Base-by-base conservation (phyloP, 1,140 invertebrate species). In the Rhagoletis zephyria region DNA sequence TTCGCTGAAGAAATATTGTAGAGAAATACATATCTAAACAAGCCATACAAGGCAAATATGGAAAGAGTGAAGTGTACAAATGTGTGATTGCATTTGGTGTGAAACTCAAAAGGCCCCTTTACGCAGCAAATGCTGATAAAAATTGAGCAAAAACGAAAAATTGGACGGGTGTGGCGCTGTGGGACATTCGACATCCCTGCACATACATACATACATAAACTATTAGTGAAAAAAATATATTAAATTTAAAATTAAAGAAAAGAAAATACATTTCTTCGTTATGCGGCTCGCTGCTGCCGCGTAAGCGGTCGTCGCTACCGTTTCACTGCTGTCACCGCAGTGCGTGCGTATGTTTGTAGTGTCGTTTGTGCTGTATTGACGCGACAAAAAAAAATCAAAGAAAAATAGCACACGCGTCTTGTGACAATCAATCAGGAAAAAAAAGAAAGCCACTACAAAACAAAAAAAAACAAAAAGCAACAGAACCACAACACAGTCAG, bases 401-500 rank as follows among this genome's bases (percentile, higher is more conserved):
- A 30, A 30, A 14, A 19, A n/a, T 9, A 19, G 16, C 45, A 16
- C 56, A 51, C 4, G 42, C 16, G 70, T 2, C 16, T 74, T 74
- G 45, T 48, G 70, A 2, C 65, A 30, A 14, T 70, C 12, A 42
- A 67, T 3, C 9, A 42, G 30, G 45, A 74, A 74, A 60, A 48
- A 87, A 48, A 87, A 81, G 51, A 87, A 77, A 56, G 64, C 19
- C 4, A 60, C 60, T 14, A 60, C 64, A 87, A 74, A 48, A 45
- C 65, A 51, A 88, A 88, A 45, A 19, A 19, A 45, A 88, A 81
- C 40, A 85, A 85, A 86, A 64, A 40, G n/a, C 65, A n/a, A 87
- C 67, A 87, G 65, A 87, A 74, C 45, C 40, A 67, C 42, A 60
- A 60, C 40, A 77, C 65, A 87, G 63, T 16, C 56, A 86, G 42